Evolutionary conservation across 2,113 vertebrate genomes (phyloP).

Genomic region (Acanthisitta chloris): DNA sequence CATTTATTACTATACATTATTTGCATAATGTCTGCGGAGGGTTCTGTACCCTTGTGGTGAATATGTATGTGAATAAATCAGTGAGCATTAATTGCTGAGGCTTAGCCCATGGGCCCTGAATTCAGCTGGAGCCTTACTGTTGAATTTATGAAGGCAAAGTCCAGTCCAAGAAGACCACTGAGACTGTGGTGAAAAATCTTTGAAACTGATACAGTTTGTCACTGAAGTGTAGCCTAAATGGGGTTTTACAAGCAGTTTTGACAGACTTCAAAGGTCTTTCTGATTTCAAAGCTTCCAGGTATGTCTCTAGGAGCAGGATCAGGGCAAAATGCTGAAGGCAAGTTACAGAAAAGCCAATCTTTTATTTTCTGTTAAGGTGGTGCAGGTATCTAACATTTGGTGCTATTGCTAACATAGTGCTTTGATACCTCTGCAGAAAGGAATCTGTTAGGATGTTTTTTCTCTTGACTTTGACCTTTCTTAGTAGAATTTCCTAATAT

Average conservation of each 20-base stretch:
- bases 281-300: neutral
- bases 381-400: neutral
- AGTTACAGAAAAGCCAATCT: neutral
- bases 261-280: neutral
- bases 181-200: neutral
- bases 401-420: neutral
- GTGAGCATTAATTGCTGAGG: neutral
- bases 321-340: neutral
- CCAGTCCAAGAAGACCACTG: neutral
- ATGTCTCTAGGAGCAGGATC: neutral
- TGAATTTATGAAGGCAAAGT: neutral
- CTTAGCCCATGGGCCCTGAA: neutral
- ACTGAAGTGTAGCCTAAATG: neutral
- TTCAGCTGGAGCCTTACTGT: neutral
- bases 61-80: constrained; percentile 7
- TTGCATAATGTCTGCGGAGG: neutral
- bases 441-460: neutral
- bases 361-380: neutral
- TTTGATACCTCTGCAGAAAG: neutral
- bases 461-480: neutral
- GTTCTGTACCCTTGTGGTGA: neutral
- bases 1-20: constrained; percentile 11
- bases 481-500: neutral
- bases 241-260: neutral
- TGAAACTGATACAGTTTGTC: neutral